These are phyloP conservation scores for Lates japonicus DNA, from an alignment of 2,797 vertebrate genomes.

Conservation along the genomic window DNA sequence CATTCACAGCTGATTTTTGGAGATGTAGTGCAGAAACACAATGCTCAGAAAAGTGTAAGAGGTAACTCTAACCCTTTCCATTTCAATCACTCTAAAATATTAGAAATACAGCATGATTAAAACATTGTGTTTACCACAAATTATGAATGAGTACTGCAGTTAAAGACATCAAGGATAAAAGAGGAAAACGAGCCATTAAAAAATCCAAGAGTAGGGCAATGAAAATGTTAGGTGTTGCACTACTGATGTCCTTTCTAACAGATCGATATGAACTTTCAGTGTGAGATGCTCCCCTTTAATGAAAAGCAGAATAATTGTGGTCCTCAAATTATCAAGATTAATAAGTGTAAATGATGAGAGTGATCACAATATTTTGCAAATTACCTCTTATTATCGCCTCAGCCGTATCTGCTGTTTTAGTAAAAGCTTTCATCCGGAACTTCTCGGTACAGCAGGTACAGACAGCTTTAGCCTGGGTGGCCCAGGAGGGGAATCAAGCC, in stretches of 20 bases:
- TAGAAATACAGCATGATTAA: background rate
- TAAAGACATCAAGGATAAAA: background rate
- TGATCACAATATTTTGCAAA: constrained; percentile 17
- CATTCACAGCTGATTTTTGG: too few relatives aligned
- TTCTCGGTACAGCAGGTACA: background rate
- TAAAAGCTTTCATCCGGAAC: background rate
- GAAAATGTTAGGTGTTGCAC: too few relatives aligned
- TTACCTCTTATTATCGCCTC: background rate
- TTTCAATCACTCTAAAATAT: background rate
- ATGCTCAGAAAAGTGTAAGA: background rate
- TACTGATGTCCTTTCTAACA: background rate
- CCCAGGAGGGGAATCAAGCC: constrained; percentile 32
- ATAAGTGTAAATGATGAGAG: constrained; percentile 6
- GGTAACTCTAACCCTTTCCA: background rate
- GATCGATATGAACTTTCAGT: constrained; percentile 5
- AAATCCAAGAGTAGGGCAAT: background rate
- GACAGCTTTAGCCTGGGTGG: background rate
- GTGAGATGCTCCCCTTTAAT: constrained; percentile 1
- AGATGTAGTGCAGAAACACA: background rate
- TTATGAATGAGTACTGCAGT: background rate
- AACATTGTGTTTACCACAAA: background rate
- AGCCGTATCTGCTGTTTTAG: background rate
- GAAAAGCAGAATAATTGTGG: constrained; percentile 2
- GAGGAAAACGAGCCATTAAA: background rate
- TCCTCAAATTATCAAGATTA: constrained; percentile 11